These are phyloP conservation scores for Rhopalosiphum padi DNA, from an alignment of 1,140 invertebrate genomes.

Conservation along the genomic window DNA sequence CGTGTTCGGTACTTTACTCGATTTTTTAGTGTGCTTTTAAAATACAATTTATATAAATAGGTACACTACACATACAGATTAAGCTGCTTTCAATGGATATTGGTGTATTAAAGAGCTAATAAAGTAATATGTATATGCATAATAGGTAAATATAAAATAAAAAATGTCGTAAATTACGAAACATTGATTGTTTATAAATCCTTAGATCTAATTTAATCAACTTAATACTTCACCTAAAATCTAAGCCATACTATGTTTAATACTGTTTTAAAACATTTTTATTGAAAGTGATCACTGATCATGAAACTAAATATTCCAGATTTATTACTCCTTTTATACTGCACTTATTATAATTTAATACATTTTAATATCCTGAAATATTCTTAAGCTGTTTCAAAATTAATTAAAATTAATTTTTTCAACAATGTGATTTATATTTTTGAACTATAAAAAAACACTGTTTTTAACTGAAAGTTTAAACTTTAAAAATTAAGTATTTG, in stretches of 20 bases:
- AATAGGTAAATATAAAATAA: too few species aligned
- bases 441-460: not conserved
- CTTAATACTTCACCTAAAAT: not conserved
- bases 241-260: not conserved
- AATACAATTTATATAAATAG: not conserved
- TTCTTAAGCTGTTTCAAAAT: not conserved
- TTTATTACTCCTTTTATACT: not conserved
- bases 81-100: not conserved
- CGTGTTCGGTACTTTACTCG: constrained; percentile 88
- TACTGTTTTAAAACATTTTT: not conserved
- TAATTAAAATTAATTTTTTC: not conserved
- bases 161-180: not conserved
- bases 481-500: not conserved
- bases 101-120: not conserved
- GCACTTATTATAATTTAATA: not conserved
- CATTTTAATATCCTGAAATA: not conserved
- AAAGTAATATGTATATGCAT: too few species aligned
- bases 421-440: not conserved
- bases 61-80: not conserved
- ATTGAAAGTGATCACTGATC: not conserved
- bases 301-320: not conserved
- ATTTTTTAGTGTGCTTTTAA: not conserved
- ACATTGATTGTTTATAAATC: not conserved
- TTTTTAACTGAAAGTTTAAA: not conserved
- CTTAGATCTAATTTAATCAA: not conserved